Base-by-base conservation (phyloP, 2,888 invertebrate genomes). In the Polydrusus tereticollis region DNA sequence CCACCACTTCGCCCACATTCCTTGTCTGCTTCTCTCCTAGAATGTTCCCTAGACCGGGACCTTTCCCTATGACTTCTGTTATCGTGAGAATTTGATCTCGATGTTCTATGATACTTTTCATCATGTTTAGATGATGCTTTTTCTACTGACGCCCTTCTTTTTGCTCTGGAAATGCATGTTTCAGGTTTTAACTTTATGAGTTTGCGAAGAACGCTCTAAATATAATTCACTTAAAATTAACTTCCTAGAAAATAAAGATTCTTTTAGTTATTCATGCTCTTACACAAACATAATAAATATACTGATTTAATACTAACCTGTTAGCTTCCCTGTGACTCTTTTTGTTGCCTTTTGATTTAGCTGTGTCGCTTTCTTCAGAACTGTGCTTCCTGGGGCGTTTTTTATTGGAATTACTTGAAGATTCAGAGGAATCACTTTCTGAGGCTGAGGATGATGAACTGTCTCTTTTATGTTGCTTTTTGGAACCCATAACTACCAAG, bases 371-470 rank as follows among this genome's bases (percentile, higher is more conserved):
- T 59, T 76, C 77, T 26, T 72, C 75, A 14, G 75, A 74, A 59
- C 64, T 64, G 26, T 72, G 18, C 16, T 21, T 70, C 67, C 57
- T 75, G 74, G 20, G 18, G 14, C 36, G 16, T 41, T 64, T 33
- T 14, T 18, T 41, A 21, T 2, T 8, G 12, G 64, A 64, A 50
- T 62, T 5, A 12, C 38, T 29, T 36, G 64, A 64, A 7, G 38
- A 29, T 33, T 67, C 67, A 16, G 77, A 72, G 0, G 69, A 63
- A 33, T 74, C 69, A 41, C 70, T 71, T 1, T 73, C 75, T 18
- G 78, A 75, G 1, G 74, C 70, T 47, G 72, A 74, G 2, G 76
- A 76, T 10, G 76, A 76, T 16, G 74, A 72, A 57, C 72, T 72
- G 26, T 76, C 60, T 66, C 74, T 75, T 59, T 76, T 77, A 33